Conservation (phyloP, 2,888 invertebrate species). For the Scaptomyza flava region DNA sequence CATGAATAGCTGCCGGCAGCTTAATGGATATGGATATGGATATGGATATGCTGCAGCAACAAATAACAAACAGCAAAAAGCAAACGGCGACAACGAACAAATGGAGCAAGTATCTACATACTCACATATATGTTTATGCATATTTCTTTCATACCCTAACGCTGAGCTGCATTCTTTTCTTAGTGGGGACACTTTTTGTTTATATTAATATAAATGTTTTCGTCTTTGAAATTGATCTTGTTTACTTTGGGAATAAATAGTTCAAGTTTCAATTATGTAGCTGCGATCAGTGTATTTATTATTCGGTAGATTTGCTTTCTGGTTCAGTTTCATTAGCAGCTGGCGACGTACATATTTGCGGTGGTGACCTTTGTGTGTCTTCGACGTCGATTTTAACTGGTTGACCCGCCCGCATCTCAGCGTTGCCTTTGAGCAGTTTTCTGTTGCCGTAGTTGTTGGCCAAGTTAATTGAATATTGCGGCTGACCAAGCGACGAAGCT, state of each 20-base stretch:
- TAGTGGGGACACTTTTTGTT: neutral
- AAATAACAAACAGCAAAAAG: slow-evolving; percentile 30
- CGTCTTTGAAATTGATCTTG: neutral
- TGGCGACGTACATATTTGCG: slow-evolving; percentile 26
- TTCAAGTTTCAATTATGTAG: neutral
- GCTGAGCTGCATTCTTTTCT: neutral
- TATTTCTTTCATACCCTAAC: slow-evolving; percentile 28
- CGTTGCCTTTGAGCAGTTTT: slow-evolving; percentile 25
- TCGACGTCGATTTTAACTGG: slow-evolving; percentile 11
- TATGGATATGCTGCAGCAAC: slow-evolving; percentile 38
- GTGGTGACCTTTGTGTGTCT: slow-evolving; percentile 60
- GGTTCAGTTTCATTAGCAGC: slow-evolving; percentile 60
- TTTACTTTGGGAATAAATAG: neutral
- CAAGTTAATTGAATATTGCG: slow-evolving; percentile 68
- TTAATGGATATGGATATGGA: slow-evolving; percentile 67
- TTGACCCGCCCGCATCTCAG: slow-evolving; percentile 37
- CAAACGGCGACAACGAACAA: slow-evolving; percentile 45
- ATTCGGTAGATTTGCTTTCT: too few species aligned
- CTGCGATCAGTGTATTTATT: slow-evolving; percentile 19
- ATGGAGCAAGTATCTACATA: slow-evolving; percentile 45
- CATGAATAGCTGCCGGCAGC: slow-evolving; percentile 78
- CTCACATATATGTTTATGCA: slow-evolving; percentile 4
- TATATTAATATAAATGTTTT: neutral
- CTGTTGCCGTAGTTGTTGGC: slow-evolving; percentile 10
- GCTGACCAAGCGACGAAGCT: slow-evolving; percentile 54